Evolutionary conservation across 92 coral and sea anemone genomes (phyloP).

Genomic region (Paramuricea clavata): DNA sequence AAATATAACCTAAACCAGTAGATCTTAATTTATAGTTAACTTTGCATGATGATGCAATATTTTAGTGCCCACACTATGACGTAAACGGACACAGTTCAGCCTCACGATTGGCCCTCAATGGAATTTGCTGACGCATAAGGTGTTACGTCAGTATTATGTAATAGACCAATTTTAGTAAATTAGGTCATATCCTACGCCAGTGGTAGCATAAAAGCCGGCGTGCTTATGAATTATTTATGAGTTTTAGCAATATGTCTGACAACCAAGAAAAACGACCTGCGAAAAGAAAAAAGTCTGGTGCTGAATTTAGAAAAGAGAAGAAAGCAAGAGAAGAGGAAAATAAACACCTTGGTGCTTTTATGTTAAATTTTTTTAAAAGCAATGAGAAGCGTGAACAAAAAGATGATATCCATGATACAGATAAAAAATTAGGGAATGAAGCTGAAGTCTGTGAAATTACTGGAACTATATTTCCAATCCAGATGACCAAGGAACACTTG

Average conservation of each 20-base stretch:
- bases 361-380: not conserved
- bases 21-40: not conserved
- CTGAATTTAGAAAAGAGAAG: constrained; percentile 8
- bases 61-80: not conserved
- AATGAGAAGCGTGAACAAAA: not conserved
- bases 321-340: not conserved
- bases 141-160: not conserved
- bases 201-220: no score
- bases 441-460: not conserved
- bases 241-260: not conserved
- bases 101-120: not conserved
- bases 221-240: no score
- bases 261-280: not conserved
- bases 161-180: no score
- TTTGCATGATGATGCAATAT: no score
- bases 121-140: not conserved
- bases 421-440: not conserved
- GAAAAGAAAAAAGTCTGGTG: no score
- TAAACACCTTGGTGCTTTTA: not conserved
- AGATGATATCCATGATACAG: not conserved
- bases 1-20: not conserved
- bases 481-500: not conserved
- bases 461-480: not conserved
- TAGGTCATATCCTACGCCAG: no score
- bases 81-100: not conserved